Percentiles rank a stretch among this genome's conserved stretches.
phyloP scores from a whole-genome alignment of 2,113 vertebrate genomes.

The Tor tambroides region DNA sequence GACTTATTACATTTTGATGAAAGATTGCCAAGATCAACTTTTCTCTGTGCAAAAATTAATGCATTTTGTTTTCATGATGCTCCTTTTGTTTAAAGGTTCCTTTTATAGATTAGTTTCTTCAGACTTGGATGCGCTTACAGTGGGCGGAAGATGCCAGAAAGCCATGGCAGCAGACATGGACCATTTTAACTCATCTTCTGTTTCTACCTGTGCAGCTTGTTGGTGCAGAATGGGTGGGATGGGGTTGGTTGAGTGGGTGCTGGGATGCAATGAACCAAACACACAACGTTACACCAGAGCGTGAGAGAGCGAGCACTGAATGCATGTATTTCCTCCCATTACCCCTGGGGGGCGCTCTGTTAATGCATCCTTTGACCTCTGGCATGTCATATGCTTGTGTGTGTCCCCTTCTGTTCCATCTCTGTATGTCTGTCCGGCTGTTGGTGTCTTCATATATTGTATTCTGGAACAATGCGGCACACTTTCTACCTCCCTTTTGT shows the following conservation, averaged over 20 bases:
- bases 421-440: conserved; percentile 39
- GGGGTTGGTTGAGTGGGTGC: conserved; percentile 61
- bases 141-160: conserved; percentile 50
- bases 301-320: conserved; percentile 60
- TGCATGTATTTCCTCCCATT: conserved; percentile 73
- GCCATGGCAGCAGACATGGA: conserved; percentile 66
- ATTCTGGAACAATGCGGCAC: conserved; percentile 58
- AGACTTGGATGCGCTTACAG: neutral
- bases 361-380: conserved; percentile 54
- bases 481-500: conserved; percentile 54
- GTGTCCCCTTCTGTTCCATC: conserved; percentile 53
- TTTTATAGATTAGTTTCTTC: neutral
- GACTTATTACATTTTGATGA: no score
- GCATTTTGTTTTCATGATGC: neutral
- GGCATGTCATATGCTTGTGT: conserved; percentile 65
- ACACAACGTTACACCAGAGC: conserved; percentile 65
- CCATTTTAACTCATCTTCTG: conserved; percentile 75
- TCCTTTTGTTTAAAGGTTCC: neutral
- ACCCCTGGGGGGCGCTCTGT: conserved; percentile 64
- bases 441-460: conserved; percentile 66
- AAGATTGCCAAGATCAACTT: no score
- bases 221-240: conserved; percentile 66
- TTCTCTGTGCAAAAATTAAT: neutral
- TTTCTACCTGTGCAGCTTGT: conserved; percentile 75
- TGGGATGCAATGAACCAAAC: conserved; percentile 57